Base-by-base conservation (phyloP, 2,113 vertebrate genomes). In the Microcebus tavaratra region DNA sequence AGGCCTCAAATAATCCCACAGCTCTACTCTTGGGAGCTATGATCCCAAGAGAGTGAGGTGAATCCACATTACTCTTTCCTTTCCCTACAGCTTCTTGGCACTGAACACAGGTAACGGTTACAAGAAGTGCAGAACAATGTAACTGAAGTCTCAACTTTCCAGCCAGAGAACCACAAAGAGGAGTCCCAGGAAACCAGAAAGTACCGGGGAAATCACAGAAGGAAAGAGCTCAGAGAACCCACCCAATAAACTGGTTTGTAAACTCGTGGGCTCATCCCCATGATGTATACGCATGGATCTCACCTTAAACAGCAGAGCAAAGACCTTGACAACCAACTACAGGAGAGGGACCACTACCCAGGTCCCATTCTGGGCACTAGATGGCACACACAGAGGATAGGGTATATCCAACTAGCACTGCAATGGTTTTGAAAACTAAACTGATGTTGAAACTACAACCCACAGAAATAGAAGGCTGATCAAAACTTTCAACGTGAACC, bases 361-460 rank as follows among this genome's bases (percentile, higher is more conserved):
- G 23, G 29, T 55, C 12, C 31, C 36, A 70, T 36, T 55, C 3
- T 53, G n/a, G 15, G 15, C 48, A 57, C 59, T 18, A 57, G 23
- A 42, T 6, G n/a, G 53, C 45, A 63, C 2, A 70, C 25, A 29
- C 34, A 85, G 34, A 59, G 18, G 36, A 82, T 39, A 82, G 2
- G 34, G 42, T 57, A 72, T 8, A 78, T 63, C 17, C 55, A 86
- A 53, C 65, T 34, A 78, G 61, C 15, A 95, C 29, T 45, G 36
- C n/a, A 63, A 91, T 63, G 75, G 45, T 57, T 81, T 73, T 90
- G 27, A 87, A 87, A 81, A 91, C 34, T 14, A n/a, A 87, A 91
- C 29, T 65, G 29, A 67, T 29, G 39, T 21, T 27, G 57, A 82
- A 95, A 91, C 20, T 45, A 65, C 17, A 61, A 83, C 25, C 61